A percentile compares a stretch with the other conserved stretches of the same genome.
These are phyloP conservation scores for Pachyrhynchus sulphureomaculatus DNA, from an alignment of 1,140 invertebrate genomes.

Conservation along the genomic window DNA sequence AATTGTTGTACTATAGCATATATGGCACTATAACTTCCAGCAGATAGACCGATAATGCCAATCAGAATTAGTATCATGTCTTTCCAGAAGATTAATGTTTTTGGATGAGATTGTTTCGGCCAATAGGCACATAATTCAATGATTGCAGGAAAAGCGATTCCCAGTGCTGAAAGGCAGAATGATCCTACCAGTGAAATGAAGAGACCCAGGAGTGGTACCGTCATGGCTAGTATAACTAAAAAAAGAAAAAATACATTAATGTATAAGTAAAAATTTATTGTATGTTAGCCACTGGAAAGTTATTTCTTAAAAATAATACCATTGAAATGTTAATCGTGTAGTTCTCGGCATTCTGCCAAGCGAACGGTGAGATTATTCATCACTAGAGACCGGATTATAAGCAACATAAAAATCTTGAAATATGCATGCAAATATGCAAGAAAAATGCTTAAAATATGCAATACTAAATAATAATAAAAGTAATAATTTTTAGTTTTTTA, in stretches of 20 bases:
- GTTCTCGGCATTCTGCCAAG: too few relatives aligned
- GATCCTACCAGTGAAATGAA: constrained; percentile 86
- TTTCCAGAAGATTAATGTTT: constrained; percentile 52
- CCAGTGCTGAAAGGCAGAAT: constrained; percentile 74
- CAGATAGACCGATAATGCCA: constrained; percentile 55
- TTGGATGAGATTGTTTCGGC: constrained; percentile 52
- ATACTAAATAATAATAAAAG: too few relatives aligned
- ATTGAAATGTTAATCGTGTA: too few relatives aligned
- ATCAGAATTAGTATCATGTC: constrained; percentile 58
- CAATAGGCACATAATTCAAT: constrained; percentile 68
- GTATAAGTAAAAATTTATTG: too few relatives aligned
- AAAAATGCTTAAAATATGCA: too few relatives aligned
- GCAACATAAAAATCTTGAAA: too few relatives aligned
- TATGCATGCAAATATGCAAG: too few relatives aligned
- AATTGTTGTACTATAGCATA: constrained; percentile 43
- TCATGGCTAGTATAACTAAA: constrained; percentile 69
- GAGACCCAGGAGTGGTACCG: constrained; percentile 74
- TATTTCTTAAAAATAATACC: too few relatives aligned
- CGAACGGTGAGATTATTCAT: too few relatives aligned
- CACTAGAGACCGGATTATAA: too few relatives aligned
- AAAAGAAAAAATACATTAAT: constrained; percentile 23
- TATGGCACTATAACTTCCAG: constrained; percentile 49
- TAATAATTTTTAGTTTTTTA: too few relatives aligned
- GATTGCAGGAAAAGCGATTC: constrained; percentile 83
- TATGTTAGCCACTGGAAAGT: too few relatives aligned